A percentile compares a stretch with the other conserved stretches of the same genome.
These are phyloP conservation scores for Achatina immaculata DNA, from an alignment of 1,140 invertebrate species.

Conservation along the genomic window DNA sequence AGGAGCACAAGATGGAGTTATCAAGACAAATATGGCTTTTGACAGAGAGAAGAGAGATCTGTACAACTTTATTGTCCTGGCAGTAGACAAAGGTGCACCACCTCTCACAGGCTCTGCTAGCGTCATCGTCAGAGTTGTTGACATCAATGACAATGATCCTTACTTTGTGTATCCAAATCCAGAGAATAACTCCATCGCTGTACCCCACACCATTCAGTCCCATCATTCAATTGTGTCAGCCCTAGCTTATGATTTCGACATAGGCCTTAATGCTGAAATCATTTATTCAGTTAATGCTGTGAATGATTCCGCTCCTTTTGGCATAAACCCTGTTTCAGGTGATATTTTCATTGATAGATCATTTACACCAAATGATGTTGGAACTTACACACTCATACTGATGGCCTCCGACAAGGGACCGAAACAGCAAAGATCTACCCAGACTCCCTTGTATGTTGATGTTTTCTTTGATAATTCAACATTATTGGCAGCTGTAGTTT, in stretches of 20 bases:
- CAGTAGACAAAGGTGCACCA: slow-evolving; percentile 69
- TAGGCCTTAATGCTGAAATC: slow-evolving; percentile 85
- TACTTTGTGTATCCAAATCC: slow-evolving; percentile 80
- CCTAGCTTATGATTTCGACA: slow-evolving; percentile 50
- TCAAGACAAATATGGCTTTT: slow-evolving; percentile 78
- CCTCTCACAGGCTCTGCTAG: slow-evolving; percentile 74
- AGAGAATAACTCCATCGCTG: slow-evolving; percentile 76
- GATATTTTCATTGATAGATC: slow-evolving; percentile 77
- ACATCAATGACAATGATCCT: slow-evolving; percentile 93
- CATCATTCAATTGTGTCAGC: slow-evolving; percentile 74
- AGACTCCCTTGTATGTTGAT: slow-evolving; percentile 79
- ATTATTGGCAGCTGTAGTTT: slow-evolving; percentile 59
- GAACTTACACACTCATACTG: slow-evolving; percentile 84
- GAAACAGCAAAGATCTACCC: slow-evolving; percentile 84
- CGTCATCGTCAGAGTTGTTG: slow-evolving; percentile 78
- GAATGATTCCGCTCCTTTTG: slow-evolving; percentile 82
- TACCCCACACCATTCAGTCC: slow-evolving; percentile 85
- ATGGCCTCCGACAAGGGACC: slow-evolving; percentile 89
- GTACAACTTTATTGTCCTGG: slow-evolving; percentile 80
- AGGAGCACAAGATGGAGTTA: slow-evolving; percentile 33
- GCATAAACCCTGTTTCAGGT: slow-evolving; percentile 87
- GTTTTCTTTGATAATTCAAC: slow-evolving; percentile 70
- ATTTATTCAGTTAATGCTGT: slow-evolving; percentile 90
- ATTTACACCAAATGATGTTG: slow-evolving; percentile 79
- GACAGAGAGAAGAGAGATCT: slow-evolving; percentile 85